phyloP scores from a whole-genome alignment of 2,797 vertebrate species.

The Emys orbicularis region DNA sequence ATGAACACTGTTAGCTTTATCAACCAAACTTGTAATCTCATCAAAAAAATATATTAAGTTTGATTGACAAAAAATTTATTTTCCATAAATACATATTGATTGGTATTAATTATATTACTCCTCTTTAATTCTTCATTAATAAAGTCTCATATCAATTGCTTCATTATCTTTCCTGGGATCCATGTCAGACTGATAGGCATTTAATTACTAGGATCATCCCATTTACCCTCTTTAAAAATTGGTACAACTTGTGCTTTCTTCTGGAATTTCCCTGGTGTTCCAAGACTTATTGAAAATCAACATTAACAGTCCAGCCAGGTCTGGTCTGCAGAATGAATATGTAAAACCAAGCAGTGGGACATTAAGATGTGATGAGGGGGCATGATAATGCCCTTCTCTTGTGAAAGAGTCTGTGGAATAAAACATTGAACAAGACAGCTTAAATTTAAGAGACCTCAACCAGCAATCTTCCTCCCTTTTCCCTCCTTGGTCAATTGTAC shows the following conservation, averaged over 20 bases:
- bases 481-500: neutral
- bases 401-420: neutral
- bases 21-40: neutral
- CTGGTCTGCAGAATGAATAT: neutral
- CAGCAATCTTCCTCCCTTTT: neutral
- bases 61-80: neutral
- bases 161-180: neutral
- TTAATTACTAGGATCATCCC: neutral
- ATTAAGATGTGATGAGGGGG: neutral
- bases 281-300: neutral
- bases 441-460: rapidly evolving
- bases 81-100: neutral
- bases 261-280: neutral
- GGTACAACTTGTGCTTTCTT: neutral
- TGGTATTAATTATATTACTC: neutral
- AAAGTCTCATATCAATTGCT: neutral
- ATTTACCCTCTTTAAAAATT: neutral
- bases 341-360: neutral
- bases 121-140: neutral
- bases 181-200: neutral
- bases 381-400: neutral
- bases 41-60: neutral
- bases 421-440: neutral
- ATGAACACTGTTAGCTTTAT: neutral
- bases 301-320: neutral